Evolutionary conservation across 2,888 invertebrate species (phyloP).

Genomic region (Tenthredo mesomela): DNA sequence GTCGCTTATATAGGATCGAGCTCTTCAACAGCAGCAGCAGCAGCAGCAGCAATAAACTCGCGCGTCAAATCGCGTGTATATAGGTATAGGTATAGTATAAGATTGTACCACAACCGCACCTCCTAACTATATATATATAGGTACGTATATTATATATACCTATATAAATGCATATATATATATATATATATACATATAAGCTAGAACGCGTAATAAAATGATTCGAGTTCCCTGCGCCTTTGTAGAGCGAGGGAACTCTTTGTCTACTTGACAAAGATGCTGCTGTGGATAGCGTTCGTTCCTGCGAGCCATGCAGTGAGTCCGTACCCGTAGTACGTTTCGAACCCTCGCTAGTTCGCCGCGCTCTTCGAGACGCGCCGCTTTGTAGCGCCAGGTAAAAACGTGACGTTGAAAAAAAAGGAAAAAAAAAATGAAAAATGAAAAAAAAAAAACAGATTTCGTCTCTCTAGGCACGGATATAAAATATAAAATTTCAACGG

Average conservation of each 20-base stretch:
- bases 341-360: conserved; percentile 21
- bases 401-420: conserved; percentile 15
- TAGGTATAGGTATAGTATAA: neutral
- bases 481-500: conserved; percentile 45
- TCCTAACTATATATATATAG: neutral
- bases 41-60: neutral
- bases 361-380: neutral
- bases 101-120: too few species aligned
- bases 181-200: neutral
- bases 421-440: neutral
- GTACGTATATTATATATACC: too few species aligned
- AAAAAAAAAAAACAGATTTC: conserved; percentile 4
- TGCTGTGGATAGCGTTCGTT: conserved; percentile 38
- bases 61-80: conserved; percentile 21
- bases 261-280: conserved; percentile 51
- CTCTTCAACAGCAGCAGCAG: neutral
- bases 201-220: conserved; percentile 34
- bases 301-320: too few species aligned
- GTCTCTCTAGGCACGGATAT: conserved; percentile 39
- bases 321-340: neutral
- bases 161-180: neutral
- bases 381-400: conserved; percentile 49
- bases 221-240: conserved; percentile 46
- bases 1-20: neutral
- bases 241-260: conserved; percentile 18